Evolutionary conservation across 2,113 vertebrate genomes (phyloP).

Genomic region (Chaetura pelagica): DNA sequence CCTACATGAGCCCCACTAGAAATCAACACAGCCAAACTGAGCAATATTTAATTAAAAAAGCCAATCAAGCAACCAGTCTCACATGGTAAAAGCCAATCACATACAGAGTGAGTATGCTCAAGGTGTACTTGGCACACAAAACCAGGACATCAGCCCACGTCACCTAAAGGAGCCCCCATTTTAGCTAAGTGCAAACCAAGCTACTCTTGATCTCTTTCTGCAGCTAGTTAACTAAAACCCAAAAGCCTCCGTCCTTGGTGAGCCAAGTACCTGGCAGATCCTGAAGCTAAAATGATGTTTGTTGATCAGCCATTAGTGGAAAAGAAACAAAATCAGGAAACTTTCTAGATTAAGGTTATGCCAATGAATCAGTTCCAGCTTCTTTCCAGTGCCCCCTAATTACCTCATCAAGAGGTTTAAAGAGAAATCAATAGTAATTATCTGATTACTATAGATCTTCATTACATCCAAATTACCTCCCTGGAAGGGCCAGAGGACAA

Average conservation of each 20-base stretch:
- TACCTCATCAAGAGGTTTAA: conserved; percentile 77
- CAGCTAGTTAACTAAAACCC: conserved; percentile 27
- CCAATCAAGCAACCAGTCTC: background rate
- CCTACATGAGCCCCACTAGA: background rate
- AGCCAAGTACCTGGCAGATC: conserved; percentile 63
- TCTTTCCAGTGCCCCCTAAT: conserved; percentile 75
- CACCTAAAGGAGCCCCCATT: background rate
- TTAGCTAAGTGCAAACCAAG: conserved; percentile 41
- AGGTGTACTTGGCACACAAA: background rate
- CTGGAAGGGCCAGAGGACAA: conserved; percentile 67
- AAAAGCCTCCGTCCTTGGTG: conserved; percentile 37
- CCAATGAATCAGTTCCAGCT: conserved; percentile 75
- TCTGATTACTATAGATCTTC: conserved; percentile 82
- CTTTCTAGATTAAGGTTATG: conserved; percentile 66
- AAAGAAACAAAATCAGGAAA: conserved; percentile 77
- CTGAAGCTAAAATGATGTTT: conserved; percentile 65
- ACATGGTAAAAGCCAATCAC: background rate
- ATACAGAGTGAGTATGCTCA: background rate
- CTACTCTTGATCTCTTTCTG: conserved; percentile 12
- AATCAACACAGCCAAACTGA: background rate
- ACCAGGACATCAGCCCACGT: background rate
- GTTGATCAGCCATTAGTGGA: conserved; percentile 72
- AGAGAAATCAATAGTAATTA: conserved; percentile 81
- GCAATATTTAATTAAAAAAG: background rate
- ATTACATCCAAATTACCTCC: conserved; percentile 76